Base-by-base conservation (phyloP, 1,140 invertebrate genomes). In the Drosophila kohkoa region DNA sequence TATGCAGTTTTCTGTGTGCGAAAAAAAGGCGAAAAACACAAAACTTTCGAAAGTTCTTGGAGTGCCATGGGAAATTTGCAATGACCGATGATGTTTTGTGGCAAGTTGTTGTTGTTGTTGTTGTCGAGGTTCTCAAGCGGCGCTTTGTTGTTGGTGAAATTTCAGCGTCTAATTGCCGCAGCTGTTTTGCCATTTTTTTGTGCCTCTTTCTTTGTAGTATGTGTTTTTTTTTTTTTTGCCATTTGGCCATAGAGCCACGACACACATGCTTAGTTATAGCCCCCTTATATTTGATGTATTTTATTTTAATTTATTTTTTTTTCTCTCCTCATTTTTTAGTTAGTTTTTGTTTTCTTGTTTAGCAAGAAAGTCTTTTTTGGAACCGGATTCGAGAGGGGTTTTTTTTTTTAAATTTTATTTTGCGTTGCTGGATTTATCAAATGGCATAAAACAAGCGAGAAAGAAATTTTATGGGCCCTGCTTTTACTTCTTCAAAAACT, bases 21-120 rank as follows among this genome's bases (percentile, higher is more conserved):
- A 49, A 45, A 11, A 51, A 51, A 68, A 48, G 48, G 8, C 6
- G 3, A 58, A 45, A 58, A 45, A 25, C 20, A 49, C 52, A 68
- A 68, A 59, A 73, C 63, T 74, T 74, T 74, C 71, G 71, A 74
- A 74, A 74, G 57, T 68, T 74, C 71, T 74, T 48, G 51, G 16
- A 57, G 25, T 67, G 55, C 48, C 71, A 74, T 74, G 71, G 64
- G 71, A 74, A 74, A 74, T 74, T 60, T 68, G 70, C 70, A 73
- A 51, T 73, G 70, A 73, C n/a, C 71, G 64, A 74, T 74, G 71
- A 55, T 54, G 48, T 43, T 25, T 59, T 45, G 57, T 52, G 41
- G 48, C 10, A 5, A 25, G n/a, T 25, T 20, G 60, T 41, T 52
- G 30, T 15, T 63, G 48, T 25, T 41, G 60, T 52, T 63, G 60